Base-by-base conservation (phyloP, 2,797 vertebrate species). In the Eleutherodactylus coqui region DNA sequence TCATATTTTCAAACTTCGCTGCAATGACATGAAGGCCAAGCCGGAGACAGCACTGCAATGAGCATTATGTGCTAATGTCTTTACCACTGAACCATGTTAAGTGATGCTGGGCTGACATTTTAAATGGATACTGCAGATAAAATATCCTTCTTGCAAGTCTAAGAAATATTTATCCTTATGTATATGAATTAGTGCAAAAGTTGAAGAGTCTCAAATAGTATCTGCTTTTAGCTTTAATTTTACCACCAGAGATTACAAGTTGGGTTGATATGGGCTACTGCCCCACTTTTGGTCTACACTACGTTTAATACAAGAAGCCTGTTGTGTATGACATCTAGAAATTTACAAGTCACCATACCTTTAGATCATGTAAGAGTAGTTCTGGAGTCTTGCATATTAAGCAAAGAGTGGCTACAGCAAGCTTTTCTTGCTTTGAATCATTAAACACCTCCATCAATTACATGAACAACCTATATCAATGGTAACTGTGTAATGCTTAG, bases 1-100 rank as follows among this genome's bases (percentile, higher is more conserved):
- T 75, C 79, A 82, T 86, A 86, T 82, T 82, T 86, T 81, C 27
- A 86, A 75, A 62, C 32, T 55, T 29, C 27, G 10, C 79, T 76
- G 32, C 38, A 24, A 38, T 82, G 79, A 82, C 78, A 75, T 29
- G 43, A 72, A 49, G 70, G 43, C 78, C 78, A 81, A 58, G 34
- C 29, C 29, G 45, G 17, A 82, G 45, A 82, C 55, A 79, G 60
- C 17, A 6, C 29, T 47, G 38, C 70, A 81, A 80, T 86, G 70
- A 67, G 70, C 58, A 62, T 82, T 82, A 51, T 82, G 58, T 53
- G 19, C 24, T 76, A 67, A 80, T 86, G 72, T 49, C 70, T 81
- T 70, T 70, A 49, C 77, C 78, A 41, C 83, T 53, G 60, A 78
- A 53, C 75, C 49, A 55, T 70, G 47, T n/a, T 58, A 53, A 45